phyloP scores from a whole-genome alignment of 2,113 vertebrate species.

The Syngnathus floridae region DNA sequence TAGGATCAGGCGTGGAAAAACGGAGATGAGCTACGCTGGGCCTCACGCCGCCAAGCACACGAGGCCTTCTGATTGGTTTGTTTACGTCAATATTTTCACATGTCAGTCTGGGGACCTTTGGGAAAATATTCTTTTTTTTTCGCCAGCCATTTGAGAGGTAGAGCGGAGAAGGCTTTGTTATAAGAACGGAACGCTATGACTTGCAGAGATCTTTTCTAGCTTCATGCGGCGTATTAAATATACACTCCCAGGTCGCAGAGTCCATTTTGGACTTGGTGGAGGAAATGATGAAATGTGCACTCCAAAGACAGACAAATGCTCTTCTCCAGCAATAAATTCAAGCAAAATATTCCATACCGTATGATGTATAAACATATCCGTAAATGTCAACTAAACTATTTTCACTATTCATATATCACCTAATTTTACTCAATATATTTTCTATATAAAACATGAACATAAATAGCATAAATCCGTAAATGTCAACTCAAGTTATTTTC shows the following conservation, averaged over 20 bases:
- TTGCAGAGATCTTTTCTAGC: not conserved
- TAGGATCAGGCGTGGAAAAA: conserved; percentile 40
- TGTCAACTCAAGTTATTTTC: not conserved
- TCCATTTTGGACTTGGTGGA: not conserved
- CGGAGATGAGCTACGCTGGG: conserved; percentile 34
- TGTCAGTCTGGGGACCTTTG: conserved; percentile 56
- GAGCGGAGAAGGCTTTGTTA: not conserved
- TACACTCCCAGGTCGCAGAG: not conserved
- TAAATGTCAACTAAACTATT: too few relatives aligned
- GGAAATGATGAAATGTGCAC: not conserved
- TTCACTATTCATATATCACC: too few relatives aligned
- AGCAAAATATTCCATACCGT: not conserved
- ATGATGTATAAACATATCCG: too few relatives aligned
- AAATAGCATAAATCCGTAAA: too few relatives aligned
- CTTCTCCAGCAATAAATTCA: not conserved
- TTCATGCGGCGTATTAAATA: not conserved
- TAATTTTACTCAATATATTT: too few relatives aligned
- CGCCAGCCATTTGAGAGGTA: too few relatives aligned
- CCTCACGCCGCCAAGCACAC: conserved; percentile 33
- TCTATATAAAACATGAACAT: too few relatives aligned
- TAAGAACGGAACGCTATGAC: not conserved
- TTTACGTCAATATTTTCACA: conserved; percentile 66
- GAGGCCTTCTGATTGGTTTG: conserved; percentile 56
- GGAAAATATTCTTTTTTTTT: conserved; percentile 56
- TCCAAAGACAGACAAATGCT: not conserved